Conservation (phyloP, 2,797 vertebrate genomes). For the Psittacula derbiana region DNA sequence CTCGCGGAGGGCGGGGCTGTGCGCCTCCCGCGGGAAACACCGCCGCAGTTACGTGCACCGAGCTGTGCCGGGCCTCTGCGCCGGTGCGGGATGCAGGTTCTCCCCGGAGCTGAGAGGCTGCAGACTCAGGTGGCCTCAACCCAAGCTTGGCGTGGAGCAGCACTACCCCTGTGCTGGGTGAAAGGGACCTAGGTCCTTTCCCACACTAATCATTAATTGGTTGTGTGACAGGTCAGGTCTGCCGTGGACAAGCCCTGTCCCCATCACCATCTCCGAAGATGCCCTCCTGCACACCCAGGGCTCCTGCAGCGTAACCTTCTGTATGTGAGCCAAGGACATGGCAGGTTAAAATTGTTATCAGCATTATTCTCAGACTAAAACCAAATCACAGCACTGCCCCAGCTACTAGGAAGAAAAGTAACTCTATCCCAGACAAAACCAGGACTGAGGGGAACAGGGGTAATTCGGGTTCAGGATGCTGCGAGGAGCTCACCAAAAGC, state of each 20-base stretch:
- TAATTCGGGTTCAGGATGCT: background rate
- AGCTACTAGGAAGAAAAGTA: background rate
- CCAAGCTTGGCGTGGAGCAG: background rate
- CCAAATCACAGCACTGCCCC: background rate
- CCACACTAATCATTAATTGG: background rate
- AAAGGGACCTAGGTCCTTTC: background rate
- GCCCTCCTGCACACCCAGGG: no score
- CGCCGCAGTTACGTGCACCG: background rate
- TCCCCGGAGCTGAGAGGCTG: background rate
- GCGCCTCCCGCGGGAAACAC: no score
- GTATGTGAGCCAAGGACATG: no score
- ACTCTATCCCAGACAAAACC: background rate
- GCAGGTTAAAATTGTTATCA: background rate
- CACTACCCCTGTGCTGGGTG: rapidly evolving
- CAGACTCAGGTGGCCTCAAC: background rate
- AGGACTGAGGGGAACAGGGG: background rate
- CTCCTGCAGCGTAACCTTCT: no score
- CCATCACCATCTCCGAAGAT: background rate
- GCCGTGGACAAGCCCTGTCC: rapidly evolving
- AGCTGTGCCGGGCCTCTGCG: background rate
- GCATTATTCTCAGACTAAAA: background rate
- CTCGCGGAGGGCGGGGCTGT: background rate
- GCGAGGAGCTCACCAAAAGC: background rate
- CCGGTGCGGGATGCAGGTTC: rapidly evolving
- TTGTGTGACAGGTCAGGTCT: background rate